A percentile compares a stretch with the other conserved stretches of the same genome.
phyloP scores from a whole-genome alignment of 2,113 vertebrate genomes.

The Tringa solitaria region DNA sequence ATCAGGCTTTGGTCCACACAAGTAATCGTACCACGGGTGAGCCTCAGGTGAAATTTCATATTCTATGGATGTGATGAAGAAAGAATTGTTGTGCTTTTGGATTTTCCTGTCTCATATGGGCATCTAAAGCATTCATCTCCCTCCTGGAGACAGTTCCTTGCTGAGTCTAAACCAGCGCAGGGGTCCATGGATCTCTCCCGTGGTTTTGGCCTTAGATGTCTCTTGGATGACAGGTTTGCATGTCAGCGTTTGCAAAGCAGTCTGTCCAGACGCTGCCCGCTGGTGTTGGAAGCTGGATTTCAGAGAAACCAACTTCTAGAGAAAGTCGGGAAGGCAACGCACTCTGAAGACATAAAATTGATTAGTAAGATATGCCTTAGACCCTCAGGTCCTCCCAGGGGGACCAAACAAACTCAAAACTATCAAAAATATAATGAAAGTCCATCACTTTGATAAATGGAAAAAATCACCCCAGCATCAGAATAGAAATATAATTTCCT shows the following conservation, averaged over 20 bases:
- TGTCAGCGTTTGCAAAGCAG: neutral
- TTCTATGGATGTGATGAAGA: neutral
- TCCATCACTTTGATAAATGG: neutral
- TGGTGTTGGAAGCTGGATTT: neutral
- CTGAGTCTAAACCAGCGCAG: neutral
- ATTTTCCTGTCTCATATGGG: neutral
- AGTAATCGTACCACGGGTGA: neutral
- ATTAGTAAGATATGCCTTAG: neutral
- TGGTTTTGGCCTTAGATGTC: neutral
- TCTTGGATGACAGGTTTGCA: neutral
- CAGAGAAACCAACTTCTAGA: neutral
- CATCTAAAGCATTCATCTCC: neutral
- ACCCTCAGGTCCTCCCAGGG: neutral
- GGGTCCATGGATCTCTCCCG: no score
- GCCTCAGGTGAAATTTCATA: neutral
- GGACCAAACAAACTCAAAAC: neutral
- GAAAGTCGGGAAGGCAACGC: neutral
- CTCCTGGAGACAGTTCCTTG: neutral
- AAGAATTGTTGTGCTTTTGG: neutral
- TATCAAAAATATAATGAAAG: slow-evolving; percentile 2
- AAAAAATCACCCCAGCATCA: neutral
- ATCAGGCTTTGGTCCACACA: neutral
- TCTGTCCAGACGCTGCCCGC: neutral
- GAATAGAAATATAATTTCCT: neutral
- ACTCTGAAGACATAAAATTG: neutral